Percentiles rank a stretch among this genome's conserved stretches.
phyloP scores from a whole-genome alignment of 2,113 vertebrate species.

The Tupaia chinensis region DNA sequence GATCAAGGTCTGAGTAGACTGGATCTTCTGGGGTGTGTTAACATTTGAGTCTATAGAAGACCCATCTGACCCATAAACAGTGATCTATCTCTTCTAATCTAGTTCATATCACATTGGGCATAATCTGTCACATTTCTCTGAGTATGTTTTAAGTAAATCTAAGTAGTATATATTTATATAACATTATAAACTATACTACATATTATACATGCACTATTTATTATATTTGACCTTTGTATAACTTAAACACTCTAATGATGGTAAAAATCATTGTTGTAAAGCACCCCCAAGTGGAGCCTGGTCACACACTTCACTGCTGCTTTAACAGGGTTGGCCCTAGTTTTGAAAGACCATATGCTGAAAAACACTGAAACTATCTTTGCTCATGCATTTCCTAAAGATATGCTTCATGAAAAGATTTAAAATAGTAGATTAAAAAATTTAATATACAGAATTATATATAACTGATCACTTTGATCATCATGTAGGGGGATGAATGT shows the following conservation, averaged over 20 bases:
- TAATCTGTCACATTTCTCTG: background rate
- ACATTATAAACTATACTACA: too few relatives aligned
- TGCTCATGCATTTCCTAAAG: background rate
- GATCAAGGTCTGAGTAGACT: background rate
- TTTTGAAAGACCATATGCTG: background rate
- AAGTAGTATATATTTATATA: background rate
- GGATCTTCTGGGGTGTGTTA: background rate
- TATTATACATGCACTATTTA: background rate
- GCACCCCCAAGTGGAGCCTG: too few relatives aligned
- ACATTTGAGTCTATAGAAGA: background rate
- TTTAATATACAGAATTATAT: background rate
- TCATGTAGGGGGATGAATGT: background rate
- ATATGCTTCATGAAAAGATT: background rate
- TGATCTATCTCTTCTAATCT: background rate
- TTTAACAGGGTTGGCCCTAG: background rate
- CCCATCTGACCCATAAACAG: background rate
- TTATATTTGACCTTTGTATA: background rate
- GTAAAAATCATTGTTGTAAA: background rate
- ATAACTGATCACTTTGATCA: background rate
- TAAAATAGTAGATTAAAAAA: background rate
- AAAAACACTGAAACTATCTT: background rate
- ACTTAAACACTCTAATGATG: background rate
- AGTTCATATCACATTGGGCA: background rate
- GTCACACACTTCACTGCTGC: too few relatives aligned
- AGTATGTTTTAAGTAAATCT: background rate